Base-by-base conservation (phyloP, 1,140 invertebrate species). In the Caenorhabditis tropicalis region DNA sequence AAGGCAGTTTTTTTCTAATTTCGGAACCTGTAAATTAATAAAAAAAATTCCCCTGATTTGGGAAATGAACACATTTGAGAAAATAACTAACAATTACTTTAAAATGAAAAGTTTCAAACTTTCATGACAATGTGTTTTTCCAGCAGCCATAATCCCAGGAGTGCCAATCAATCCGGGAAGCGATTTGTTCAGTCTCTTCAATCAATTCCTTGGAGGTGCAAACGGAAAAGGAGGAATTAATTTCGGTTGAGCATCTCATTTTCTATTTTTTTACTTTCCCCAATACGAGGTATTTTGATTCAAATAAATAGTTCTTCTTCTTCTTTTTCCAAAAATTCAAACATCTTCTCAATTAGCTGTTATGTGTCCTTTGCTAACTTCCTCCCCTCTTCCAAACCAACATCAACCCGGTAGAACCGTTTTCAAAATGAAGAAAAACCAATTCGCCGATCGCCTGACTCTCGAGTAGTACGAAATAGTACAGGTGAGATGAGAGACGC, bases 101-200 rank as follows among this genome's bases (percentile, higher is more conserved):
- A n/a, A n/a, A n/a, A n/a, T n/a, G n/a, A 29, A n/a, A 27, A 5
- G 0, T 5, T 19, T 2, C 1, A 0, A 24, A 48, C 27, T 74
- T n/a, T 65, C 24, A 49, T 6, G 31, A 43, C 12, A 43, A 43
- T 6, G 5, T 19, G 15, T 21, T 0, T 1, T 82, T 82, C 46
- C 79, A 82, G 79, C 74, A 3, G 58, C 81, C 16, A 84, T 85
- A 24, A 46, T 51, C 43, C 43, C 33, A 16, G 84, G 84, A 31
- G 70, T 43, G 4, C 36, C 36, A 12, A 39, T 74, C 10, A 74
- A 74, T 74, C 65, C 65, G 24, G 65, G 65, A 43, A 46, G 33
- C 15, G 85, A 86, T 1, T 31, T 86, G 10, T 56, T 86, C 70
- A 85, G 80, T 7, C 39, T 85, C 2, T 82, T 86, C 60, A 58